These are phyloP conservation scores for Origma solitaria DNA, from an alignment of 2,113 vertebrate genomes.

Conservation along the genomic window DNA sequence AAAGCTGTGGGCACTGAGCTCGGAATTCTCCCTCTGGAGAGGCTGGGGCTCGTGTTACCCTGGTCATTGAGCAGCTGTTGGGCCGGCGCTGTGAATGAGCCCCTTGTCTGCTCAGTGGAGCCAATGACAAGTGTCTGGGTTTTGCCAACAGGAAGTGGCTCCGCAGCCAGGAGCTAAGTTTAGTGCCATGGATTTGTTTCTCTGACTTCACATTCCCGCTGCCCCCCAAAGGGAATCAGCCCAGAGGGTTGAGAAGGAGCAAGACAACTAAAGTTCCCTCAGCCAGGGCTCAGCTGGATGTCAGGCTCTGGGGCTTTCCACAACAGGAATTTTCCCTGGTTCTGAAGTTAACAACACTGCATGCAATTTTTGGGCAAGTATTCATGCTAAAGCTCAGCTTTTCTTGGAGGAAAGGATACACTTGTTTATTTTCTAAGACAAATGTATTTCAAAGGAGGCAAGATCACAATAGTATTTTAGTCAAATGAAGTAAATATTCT, in stretches of 20 bases:
- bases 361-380: slow-evolving; percentile 17
- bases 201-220: background rate
- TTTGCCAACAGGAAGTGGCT: background rate
- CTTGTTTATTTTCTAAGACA: background rate
- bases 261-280: background rate
- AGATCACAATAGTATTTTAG: background rate
- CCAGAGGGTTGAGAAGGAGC: background rate
- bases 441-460: background rate
- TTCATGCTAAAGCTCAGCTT: background rate
- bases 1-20: background rate
- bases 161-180: background rate
- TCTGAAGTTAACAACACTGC: background rate
- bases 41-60: background rate
- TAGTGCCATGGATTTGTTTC: background rate
- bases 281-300: background rate
- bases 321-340: background rate
- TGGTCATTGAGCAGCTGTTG: slow-evolving; percentile 18
- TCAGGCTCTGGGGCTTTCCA: background rate
- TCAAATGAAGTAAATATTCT: background rate
- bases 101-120: slow-evolving; percentile 49
- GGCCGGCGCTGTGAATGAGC: slow-evolving; percentile 30
- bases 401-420: background rate
- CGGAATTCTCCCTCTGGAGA: background rate
- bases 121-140: slow-evolving; percentile 18
- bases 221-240: background rate